Evolutionary conservation across 1,140 invertebrate species (phyloP), one percentile per base, ranked within the genome.

Genomic region (Armadillidium nasatum): DNA sequence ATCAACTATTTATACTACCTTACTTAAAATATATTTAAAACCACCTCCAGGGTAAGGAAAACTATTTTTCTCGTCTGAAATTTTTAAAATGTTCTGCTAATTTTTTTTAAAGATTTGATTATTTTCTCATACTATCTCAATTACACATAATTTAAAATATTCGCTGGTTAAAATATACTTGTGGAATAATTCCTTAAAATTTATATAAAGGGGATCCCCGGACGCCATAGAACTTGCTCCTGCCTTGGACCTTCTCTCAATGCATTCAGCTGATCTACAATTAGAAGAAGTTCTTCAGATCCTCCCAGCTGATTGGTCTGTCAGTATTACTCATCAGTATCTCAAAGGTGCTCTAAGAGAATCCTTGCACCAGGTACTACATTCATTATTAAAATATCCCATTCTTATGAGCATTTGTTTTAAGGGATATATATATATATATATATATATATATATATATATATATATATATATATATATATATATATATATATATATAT

Each of bases 281-380:
- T 83, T 84, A 21, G 81, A 79, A 4, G 79, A 86, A 84, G 85
- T 87, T 45, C 78, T 87, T 43, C 84, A 86, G 67, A 79, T 86
- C 6, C 82, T 87, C 60, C 87, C 87, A n/a, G 83, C 86, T 7
- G 82, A 83, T 69, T 87, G 86, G 86, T 86, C 86, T 19, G 83
- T 87, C 9, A 82, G 83, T 66, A 81, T 87, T 50, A 72, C 87
- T 44, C 84, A 84, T 43, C 83, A 85, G 33, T 87, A 87, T 81
- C 80, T 87, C 21, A 81, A 82, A 66, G 83, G 83, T 43, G 83
- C 85, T 33, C 79, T 86, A 3, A 82, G 86, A 7, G 83, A 81
- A 43, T 84, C 84, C 71, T 81, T 87, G 81, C 84, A 87, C 77
- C 79, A 81, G 44, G 82, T 82, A 60, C 11, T 3, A 60, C 3